Evolutionary conservation across 2,797 vertebrate species (phyloP), one percentile per base, ranked within the genome.

Genomic region (Hydrolagus colliei): DNA sequence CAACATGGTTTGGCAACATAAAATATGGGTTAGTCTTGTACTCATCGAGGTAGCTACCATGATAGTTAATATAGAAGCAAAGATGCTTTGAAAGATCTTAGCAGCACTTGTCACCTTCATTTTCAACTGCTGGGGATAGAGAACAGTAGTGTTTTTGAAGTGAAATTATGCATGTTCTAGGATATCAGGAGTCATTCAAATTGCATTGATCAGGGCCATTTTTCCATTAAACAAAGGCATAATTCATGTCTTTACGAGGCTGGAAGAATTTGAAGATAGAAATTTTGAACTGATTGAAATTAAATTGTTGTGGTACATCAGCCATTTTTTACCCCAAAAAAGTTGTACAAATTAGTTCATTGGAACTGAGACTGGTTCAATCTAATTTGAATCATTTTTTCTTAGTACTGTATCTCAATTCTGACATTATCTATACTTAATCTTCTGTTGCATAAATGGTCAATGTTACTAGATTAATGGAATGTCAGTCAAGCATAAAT

Each of bases 1-100:
- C 67, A 11, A 63, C 79, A 84, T 84, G 79, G 79, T 84, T 84
- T 84, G 52, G 62, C 65, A 68, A 22, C 27, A 68, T 84, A 67
- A 84, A 11, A 84, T 68, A 71, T 71, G 12, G 22, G 35, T 52
- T 52, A 18, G n/a, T 67, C 27, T 9, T 67, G 7, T 59, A 77
- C 11, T 79, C 63, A 63, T 18, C 18, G 27, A 65, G 13, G 16
- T 67, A 67, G 22, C 68, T 68, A 14, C 61, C 9, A 84, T 67
- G 32, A 84, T 84, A 32, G 32, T 52, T 84, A 80, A 71, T 71
- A 32, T 65, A 77, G 2, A 84, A 71, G 18, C 79, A 41, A 68
- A 82, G 63, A 52, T 84, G 32, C 41, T 77, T 59, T 77, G 75
- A 77, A 52, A 52, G 18, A 52, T 20, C 18, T 77, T 77, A 77